phyloP scores from a whole-genome alignment of 2,888 invertebrate species.

The Clostera curtula region DNA sequence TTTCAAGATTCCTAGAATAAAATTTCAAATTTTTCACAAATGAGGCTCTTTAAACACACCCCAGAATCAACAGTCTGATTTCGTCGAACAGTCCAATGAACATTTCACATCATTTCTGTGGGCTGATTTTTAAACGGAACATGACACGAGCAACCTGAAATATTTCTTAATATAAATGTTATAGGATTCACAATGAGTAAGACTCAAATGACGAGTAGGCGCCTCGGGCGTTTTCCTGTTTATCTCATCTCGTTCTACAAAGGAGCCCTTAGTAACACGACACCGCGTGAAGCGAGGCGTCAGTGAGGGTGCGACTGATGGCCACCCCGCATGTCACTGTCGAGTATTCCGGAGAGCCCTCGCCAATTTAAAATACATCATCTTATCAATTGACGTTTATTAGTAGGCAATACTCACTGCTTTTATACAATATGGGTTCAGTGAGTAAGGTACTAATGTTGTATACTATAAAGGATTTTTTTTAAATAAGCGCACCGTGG shows the following conservation, averaged over 20 bases:
- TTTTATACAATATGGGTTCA: no score
- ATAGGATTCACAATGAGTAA: constrained; percentile 12
- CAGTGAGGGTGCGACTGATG: constrained; percentile 31
- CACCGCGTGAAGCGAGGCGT: constrained; percentile 38
- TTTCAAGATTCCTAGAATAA: constrained; percentile 12
- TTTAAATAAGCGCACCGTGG: no score
- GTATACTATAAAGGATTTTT: no score
- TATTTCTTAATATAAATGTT: constrained; percentile 15
- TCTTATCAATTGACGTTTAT: no score
- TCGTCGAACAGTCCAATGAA: constrained; percentile 7
- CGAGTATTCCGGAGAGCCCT: constrained; percentile 18
- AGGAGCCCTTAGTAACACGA: constrained; percentile 33
- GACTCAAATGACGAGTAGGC: constrained; percentile 10
- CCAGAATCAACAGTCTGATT: constrained; percentile 16
- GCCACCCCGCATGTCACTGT: constrained; percentile 26
- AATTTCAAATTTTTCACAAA: constrained; percentile 14
- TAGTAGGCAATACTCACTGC: no score
- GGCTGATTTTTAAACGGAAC: constrained; percentile 10
- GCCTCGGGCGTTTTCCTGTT: constrained; percentile 44
- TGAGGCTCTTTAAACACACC: constrained; percentile 13
- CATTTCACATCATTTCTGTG: constrained; percentile 13
- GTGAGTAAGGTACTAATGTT: no score
- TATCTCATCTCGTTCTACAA: constrained; percentile 32
- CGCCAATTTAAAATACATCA: no score
- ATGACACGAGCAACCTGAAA: constrained; percentile 16